Base-by-base conservation (phyloP, 1,140 invertebrate genomes). In the Penaeus indicus region DNA sequence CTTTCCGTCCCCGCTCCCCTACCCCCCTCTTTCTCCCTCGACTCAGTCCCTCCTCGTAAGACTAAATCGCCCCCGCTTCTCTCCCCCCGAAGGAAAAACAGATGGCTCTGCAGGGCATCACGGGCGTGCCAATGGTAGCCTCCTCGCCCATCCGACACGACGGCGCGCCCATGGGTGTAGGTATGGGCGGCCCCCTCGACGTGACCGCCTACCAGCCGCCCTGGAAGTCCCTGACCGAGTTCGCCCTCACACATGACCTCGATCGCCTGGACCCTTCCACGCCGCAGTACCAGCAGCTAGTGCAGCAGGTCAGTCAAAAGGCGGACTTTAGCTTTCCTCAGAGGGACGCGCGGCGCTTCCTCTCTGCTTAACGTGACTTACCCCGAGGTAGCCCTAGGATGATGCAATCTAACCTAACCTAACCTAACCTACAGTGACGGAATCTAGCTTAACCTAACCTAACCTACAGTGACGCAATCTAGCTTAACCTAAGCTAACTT, bases 91-190 rank as follows among this genome's bases (percentile, higher is more conserved):
- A 91, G 90, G 90, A 91, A 81, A 91, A 91, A 72, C 90, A 91
- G 88, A 90, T 91, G 90, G 90, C 89, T 95, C 90, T 91, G 81
- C 91, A 90, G 42, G 90, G 89, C 18, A 84, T 91, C 63, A 96
- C 98, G 93, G 98, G 98, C 60, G 98, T 99, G 83, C 98, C 98
- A 1, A 97, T 99, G 96, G 97, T 99, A 32, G 98, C 98, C 3
- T 97, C 97, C 19, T 98, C 97, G 91, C 98, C 98, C 13, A 97
- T 90, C 61, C 82, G 91, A 42, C 91, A 91, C 82, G 91, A 91
- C 91, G 90, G 89, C 11, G 82, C 88, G 62, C 87, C 89, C 60
- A 84, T 91, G 86, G 89, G 90, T 25, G 88, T 88, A 60, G 90
- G 85, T 25, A 84, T 89, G 78, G 87, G 84, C 78, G 91, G 89